Base-by-base conservation (phyloP, 2,113 vertebrate species). In the Dromaius novaehollandiae region DNA sequence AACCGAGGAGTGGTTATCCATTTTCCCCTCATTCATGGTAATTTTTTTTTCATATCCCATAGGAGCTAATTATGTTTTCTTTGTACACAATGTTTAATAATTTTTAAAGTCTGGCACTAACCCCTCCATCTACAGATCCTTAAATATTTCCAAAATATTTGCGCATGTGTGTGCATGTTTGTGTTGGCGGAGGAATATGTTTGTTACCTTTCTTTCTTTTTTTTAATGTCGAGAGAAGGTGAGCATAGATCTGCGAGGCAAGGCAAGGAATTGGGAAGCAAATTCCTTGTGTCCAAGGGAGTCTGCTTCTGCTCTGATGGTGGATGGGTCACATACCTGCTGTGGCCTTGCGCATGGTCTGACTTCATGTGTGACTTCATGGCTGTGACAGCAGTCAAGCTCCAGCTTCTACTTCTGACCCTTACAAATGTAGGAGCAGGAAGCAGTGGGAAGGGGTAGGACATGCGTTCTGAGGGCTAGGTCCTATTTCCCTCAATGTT, bases 31-130 rank as follows among this genome's bases (percentile, higher is more conserved):
- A 70, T 95, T 93, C 78, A 78, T 92, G 85, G 51, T 26, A 84
- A 88, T 92, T 94, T 95, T 97, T 96, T 92, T 93, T 95, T 56
- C 48, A 48, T 38, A 50, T 97, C 85, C 69, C 68, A 0, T 64
- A 94, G 92, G 83, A 96, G 66, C 80, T 97, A 95, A 86, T 96
- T 97, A 93, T 93, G 80, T 94, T 89, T 94, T 90, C 95, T 96
- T 94, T 94, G 71, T 95, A 77, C 92, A 92, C 88, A 89, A 89
- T 94, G 87, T 77, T 90, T 96, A 90, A 92, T 93, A 88, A 93
- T 94, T 93, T 96, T 96, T 64, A 63, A 76, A 93, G 44, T 58
- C 63, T 95, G 88, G 83, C 71, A 74, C 68, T 86, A 94, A 64
- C 70, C 81, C 58, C 83, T 93, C 50, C 44, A 84, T 75, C 68